Evolutionary conservation across 1,140 invertebrate species (phyloP).

Genomic region (Trichonephila clavipes): DNA sequence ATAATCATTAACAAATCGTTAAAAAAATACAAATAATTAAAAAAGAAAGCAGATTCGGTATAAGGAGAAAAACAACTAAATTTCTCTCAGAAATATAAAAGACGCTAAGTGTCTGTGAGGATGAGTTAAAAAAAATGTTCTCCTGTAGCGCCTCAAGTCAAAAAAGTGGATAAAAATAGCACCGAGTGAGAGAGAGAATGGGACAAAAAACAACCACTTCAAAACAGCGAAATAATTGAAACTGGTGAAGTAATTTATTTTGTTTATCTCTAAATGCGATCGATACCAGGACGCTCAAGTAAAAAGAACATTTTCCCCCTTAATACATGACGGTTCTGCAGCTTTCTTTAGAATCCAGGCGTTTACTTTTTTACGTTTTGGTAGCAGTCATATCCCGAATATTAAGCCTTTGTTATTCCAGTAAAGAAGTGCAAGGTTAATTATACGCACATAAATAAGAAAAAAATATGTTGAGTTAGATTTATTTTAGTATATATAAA

Average conservation of each 20-base stretch:
- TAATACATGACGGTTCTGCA: neutral
- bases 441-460: neutral
- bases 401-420: neutral
- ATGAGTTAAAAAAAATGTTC: neutral
- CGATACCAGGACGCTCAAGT: neutral
- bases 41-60: neutral
- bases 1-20: neutral
- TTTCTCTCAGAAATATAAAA: neutral
- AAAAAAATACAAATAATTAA: neutral
- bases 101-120: neutral
- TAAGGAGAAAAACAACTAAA: neutral
- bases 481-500: neutral
- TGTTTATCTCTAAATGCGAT: neutral
- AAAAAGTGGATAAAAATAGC: neutral
- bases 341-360: neutral
- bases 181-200: no score
- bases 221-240: slow-evolving; percentile 2
- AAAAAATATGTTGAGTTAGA: neutral
- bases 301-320: neutral
- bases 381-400: neutral
- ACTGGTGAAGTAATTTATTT: neutral
- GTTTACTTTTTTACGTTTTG: neutral
- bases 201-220: neutral
- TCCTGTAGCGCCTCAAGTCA: neutral
- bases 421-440: neutral